Base-by-base conservation (phyloP, 2,888 invertebrate species). In the Aphidius colemani region DNA sequence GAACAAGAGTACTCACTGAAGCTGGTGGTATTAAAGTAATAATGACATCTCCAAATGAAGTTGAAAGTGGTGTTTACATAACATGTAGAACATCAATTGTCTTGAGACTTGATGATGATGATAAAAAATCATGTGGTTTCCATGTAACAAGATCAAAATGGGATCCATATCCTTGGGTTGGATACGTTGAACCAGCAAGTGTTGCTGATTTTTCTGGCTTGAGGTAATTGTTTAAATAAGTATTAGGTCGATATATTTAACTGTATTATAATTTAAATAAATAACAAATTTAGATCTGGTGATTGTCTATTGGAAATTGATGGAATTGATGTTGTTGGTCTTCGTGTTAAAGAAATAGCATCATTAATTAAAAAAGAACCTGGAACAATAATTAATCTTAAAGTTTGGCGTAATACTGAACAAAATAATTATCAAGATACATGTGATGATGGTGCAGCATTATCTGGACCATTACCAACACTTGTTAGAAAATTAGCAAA, bases 91-190 rank as follows among this genome's bases (percentile, higher is more conserved):
- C 40, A 18, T 46, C 69, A 13, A 63, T 75, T 11, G 64, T 71
- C 7, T 66, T 77, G 10, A 67, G 67, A 6, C 65, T 66, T 43
- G 66, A 66, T 4, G 63, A 66, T 18, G 48, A 53, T 6, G 65
- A 66, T 9, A 71, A 67, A 46, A 75, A 71, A 62, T 86, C 87
- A 3, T 87, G 89, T 50, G 92, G 92, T 0, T 92, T 92, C 78
- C 86, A 91, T 67, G 83, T 92, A 48, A 90, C 90, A 0, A 86
- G 91, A 70, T 90, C 89, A 7, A 87, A 91, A 66, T 92, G 91
- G 91, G 92, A 92, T 81, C 92, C 92, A 0, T 92, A 92, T 82
- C 92, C 92, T 30, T 92, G 92, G 92, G 89, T 91, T 10, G 87
- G 87, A 63, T 88, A 87, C 61, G 89, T 92, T 30, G 88, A 88